Conservation (phyloP, 2,888 invertebrate genomes). For the Netelia fuscicornis region DNA sequence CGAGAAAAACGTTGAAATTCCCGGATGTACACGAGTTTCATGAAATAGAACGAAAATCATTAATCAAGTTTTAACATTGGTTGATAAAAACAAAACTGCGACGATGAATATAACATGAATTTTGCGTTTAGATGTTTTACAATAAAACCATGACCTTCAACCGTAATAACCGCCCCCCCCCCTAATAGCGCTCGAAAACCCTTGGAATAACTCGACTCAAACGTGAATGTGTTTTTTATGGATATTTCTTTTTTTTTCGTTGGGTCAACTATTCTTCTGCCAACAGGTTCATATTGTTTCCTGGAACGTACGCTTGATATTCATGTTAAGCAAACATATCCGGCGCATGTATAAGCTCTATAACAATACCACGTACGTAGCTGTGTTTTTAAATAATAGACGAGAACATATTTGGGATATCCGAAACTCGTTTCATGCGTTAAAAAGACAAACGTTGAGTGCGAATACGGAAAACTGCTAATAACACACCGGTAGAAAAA, state of each 20-base stretch:
- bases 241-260: background rate
- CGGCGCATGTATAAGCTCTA: background rate
- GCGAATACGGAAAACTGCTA: background rate
- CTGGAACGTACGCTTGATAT: background rate
- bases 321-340: background rate
- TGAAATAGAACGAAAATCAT: no score
- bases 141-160: no score
- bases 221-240: background rate
- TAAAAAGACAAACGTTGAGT: background rate
- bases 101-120: no score
- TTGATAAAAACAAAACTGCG: no score
- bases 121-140: no score
- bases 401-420: slow-evolving; percentile 17
- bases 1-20: background rate
- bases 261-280: background rate
- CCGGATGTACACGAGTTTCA: background rate
- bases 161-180: no score
- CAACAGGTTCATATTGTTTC: background rate
- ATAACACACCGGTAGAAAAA: background rate
- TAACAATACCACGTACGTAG: background rate
- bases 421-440: background rate
- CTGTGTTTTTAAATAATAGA: background rate
- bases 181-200: no score
- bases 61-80: no score
- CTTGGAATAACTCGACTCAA: background rate